A percentile compares a stretch with the other conserved stretches of the same genome.
Conservation (phyloP, 2,888 invertebrate genomes). For the Odontocolon sp. region DNA sequence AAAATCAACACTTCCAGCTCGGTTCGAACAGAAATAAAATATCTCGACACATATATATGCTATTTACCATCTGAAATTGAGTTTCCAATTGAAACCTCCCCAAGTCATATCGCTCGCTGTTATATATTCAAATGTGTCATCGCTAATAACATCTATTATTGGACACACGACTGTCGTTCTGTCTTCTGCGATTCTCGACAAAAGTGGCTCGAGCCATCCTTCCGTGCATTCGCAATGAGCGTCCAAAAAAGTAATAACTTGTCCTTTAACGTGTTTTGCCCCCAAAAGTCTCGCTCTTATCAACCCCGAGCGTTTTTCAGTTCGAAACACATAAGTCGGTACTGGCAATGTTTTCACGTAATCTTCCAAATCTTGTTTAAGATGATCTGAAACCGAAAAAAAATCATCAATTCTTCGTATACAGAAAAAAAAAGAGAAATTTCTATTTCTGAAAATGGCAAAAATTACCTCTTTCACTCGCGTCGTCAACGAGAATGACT, state of each 20-base stretch:
- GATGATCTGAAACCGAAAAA: slow-evolving; percentile 86
- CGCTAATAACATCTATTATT: slow-evolving; percentile 99
- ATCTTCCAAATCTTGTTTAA: slow-evolving; percentile 93
- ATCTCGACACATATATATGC: background rate
- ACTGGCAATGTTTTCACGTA: slow-evolving; percentile 94
- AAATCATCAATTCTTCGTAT: slow-evolving; percentile 4
- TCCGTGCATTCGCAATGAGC: slow-evolving; percentile 99
- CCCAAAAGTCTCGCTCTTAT: slow-evolving; percentile 97
- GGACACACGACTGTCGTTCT: slow-evolving; percentile 97
- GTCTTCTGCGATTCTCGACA: slow-evolving; percentile 95
- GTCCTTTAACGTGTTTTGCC: slow-evolving; percentile 94
- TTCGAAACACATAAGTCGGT: slow-evolving; percentile 92
- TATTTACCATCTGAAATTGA: slow-evolving; percentile 97
- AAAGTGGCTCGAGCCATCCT: slow-evolving; percentile 98
- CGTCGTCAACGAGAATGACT: slow-evolving; percentile 98
- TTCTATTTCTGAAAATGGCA: background rate
- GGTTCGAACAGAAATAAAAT: too few species aligned
- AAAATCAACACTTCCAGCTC: too few species aligned
- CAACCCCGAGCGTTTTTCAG: slow-evolving; percentile 95
- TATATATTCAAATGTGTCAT: slow-evolving; percentile 99
- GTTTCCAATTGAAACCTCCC: slow-evolving; percentile 99
- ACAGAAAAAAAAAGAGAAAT: background rate
- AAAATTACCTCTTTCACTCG: slow-evolving; percentile 92
- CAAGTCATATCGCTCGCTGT: slow-evolving; percentile 99
- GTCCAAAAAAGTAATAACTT: slow-evolving; percentile 97